Evolutionary conservation across 2,888 invertebrate species (phyloP), one percentile per base, ranked within the genome.

Genomic region (Amblyjoppa fuscipennis): DNA sequence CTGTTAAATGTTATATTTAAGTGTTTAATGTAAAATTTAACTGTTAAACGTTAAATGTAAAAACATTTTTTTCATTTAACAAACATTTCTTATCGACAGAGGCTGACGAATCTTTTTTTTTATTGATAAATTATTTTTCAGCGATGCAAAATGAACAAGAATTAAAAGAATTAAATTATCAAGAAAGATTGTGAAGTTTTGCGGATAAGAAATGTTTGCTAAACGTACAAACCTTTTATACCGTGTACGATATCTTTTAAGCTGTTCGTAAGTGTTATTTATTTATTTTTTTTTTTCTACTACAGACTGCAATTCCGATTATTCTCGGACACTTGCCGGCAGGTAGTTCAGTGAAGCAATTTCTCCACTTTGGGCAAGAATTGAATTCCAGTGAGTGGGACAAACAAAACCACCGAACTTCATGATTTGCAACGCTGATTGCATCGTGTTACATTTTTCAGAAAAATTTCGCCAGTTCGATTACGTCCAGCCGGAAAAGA

Each of bases 351-450:
- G 95, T 96, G 0, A 95, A 96, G 89, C 97, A 97, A 92, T 92
- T 97, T 16, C 94, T 96, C 1, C 98, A 98, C 93, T 97, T 95
- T 90, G 96, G 95, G 0, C 98, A 98, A 94, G 84, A 84, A 66
- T 82, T 88, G n/a, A 86, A 87, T 75, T 89, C 90, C 0, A 89
- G 91, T 91, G 56, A 87, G 88, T 88, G 41, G 5, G 11, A 49
- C 28, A 20, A 16, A 49, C 4, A 16, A 49, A 49, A 49, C 4
- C 45, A 16, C 16, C 45, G 45, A 13, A 49, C 3, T 49, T 16
- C 13, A 49, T 2, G 0, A 49, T 16, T 4, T 49, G 6, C 11
- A 1, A 3, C 11, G 13, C 25, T 13, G 25, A 49, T 59, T n/a
- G 25, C 28, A 28, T 70, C 41, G 49, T 69, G 66, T 64, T 41